Conservation (phyloP, 2,797 vertebrate species). For the Triplophysa bombifrons region DNA sequence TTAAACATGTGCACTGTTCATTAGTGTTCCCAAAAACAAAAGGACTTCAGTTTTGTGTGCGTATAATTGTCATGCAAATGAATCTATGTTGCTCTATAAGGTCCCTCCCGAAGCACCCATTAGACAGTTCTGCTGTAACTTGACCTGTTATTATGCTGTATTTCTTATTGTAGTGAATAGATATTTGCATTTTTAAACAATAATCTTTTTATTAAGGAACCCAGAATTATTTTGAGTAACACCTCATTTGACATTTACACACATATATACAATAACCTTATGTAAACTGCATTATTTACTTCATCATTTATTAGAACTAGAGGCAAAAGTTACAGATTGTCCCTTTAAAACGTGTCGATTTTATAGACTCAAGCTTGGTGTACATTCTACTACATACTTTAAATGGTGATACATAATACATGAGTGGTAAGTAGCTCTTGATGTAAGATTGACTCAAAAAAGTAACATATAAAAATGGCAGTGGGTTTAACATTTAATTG, state of each 20-base stretch:
- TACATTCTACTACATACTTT: not conserved
- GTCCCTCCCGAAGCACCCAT: conserved; percentile 18
- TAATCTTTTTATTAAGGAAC: too few species aligned
- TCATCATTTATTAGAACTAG: too few species aligned
- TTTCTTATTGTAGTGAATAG: not conserved
- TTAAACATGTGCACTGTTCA: conserved; percentile 59
- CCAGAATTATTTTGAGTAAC: too few species aligned
- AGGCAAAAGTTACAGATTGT: too few species aligned
- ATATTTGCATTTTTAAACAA: not conserved
- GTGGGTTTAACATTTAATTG: not conserved
- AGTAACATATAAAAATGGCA: not conserved
- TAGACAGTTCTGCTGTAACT: conserved; percentile 3
- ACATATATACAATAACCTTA: too few species aligned
- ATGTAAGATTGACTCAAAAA: not conserved
- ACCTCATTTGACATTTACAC: too few species aligned
- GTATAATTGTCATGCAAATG: conserved; percentile 55
- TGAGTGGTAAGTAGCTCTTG: not conserved
- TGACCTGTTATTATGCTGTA: not conserved
- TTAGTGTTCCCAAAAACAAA: conserved; percentile 55
- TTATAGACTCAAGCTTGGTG: not conserved
- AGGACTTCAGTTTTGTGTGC: conserved; percentile 47
- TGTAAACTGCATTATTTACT: too few species aligned
- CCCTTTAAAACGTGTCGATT: not conserved
- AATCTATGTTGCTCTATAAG: conserved; percentile 47
- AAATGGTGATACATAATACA: not conserved